Evolutionary conservation across 2,113 vertebrate genomes (phyloP), one percentile per base, ranked within the genome.

Genomic region (Pardalotus punctatus): DNA sequence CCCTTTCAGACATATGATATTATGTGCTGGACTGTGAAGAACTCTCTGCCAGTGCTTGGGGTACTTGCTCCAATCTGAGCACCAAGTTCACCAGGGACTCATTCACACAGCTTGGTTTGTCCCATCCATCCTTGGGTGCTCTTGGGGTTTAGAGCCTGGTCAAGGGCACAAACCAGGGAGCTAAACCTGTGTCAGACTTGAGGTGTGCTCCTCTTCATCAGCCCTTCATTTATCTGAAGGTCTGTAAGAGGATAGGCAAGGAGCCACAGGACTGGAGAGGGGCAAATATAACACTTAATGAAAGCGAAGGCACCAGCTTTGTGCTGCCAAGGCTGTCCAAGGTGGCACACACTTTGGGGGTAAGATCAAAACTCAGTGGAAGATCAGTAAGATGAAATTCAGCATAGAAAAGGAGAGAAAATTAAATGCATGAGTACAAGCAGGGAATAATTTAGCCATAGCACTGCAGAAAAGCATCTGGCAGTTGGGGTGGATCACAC

Each of bases 391-490:
- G 47, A 97, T 84, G 72, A 92, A 97, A 71, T 91, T 86, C 60
- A 83, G 35, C 83, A 51, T 42, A 81, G 45, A 78, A 90, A 86
- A 86, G 58, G 47, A 58, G 27, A 80, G 80, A 90, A 92, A 94
- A 95, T 90, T 3, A 90, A 94, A 92, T 81, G 47, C 33, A 35
- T 3, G 2, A 71, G 38, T 81, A 81, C 60, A 91, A 92, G 60
- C 51, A 88, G 72, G 58, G 90, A 92, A 73, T 92, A 90, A 97
- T 96, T 85, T 86, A 96, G 58, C 81, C 69, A 12, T 15, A 94
- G 86, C 60, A 78, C 38, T 88, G 82, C 67, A 83, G 79, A 90
- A 94, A 88, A 90, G 71, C 86, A 93, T 94, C 86, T 95, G 93
- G 88, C 5, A 1, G 42, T 54, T 78, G 88, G 54, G 33, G 50